Evolutionary conservation across 2,797 vertebrate genomes (phyloP).

Genomic region (Phataginus tricuspis): DNA sequence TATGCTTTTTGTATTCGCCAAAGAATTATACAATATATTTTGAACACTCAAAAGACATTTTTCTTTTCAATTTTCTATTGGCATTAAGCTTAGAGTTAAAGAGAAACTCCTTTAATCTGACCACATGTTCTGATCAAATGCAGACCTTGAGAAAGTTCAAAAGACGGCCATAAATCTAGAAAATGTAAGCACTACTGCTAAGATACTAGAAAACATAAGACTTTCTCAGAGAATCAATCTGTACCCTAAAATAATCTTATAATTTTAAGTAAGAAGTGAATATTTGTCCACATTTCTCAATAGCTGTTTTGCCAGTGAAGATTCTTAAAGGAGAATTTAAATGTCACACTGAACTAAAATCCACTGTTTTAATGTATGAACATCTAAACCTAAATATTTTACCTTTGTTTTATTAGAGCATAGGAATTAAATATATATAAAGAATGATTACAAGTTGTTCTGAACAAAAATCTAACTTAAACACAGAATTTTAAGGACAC

Average conservation of each 20-base stretch:
- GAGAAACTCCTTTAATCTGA: constrained; percentile 37
- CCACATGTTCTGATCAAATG: background rate
- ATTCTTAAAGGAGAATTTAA: constrained; percentile 35
- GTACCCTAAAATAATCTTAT: background rate
- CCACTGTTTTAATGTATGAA: constrained; percentile 11
- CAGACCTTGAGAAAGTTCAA: constrained; percentile 33
- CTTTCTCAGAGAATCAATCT: background rate
- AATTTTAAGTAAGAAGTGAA: constrained; percentile 21
- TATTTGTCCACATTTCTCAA: constrained; percentile 9
- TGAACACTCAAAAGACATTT: background rate
- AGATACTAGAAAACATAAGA: background rate
- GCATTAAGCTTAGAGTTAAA: constrained; percentile 4
- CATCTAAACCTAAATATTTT: constrained; percentile 4
- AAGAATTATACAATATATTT: background rate
- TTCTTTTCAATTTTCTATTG: constrained; percentile 47
- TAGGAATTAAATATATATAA: no score
- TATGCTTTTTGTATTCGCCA: constrained; percentile 25
- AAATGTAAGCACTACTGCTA: background rate
- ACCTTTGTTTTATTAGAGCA: background rate
- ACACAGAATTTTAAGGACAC: no score
- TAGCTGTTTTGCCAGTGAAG: background rate
- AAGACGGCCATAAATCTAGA: constrained; percentile 9
- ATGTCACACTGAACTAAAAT: constrained; percentile 32
- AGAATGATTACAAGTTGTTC: no score
- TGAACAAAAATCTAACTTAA: no score